Base-by-base conservation (phyloP, 2,113 vertebrate genomes). In the Vicugna pacos region DNA sequence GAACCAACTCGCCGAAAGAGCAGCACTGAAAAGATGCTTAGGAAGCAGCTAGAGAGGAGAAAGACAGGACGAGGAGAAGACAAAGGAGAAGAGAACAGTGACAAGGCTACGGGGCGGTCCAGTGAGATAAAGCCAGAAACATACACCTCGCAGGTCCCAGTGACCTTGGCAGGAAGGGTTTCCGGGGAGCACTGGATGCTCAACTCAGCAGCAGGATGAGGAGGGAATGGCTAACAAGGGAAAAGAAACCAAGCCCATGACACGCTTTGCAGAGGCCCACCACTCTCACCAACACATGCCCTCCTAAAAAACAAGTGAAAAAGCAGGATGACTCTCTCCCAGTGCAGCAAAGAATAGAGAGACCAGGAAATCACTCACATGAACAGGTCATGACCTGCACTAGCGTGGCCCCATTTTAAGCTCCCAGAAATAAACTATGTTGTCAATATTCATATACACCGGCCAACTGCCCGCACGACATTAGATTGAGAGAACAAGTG, bases 381-480 rank as follows among this genome's bases (percentile, higher is more conserved):
- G 52, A 86, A 80, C n/a, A 69, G n/a, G 10, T 76, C 48, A 26
- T 24, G 88, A 64, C 56, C 62, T 80, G 42, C 32, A 32, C 54
- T n/a, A 12, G 14, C 64, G 48, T 73, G 60, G 60, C 62, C 62
- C 86, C 69, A 69, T 62, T 70, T 56, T 95, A 85, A 89, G 86
- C 10, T 65, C 50, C 50, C 50, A 70, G 89, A 87, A 93, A 93
- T 70, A 72, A 88, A 70, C 19, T 42, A 67, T 14, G 8, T 22
- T 86, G 73, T 84, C 84, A 95, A 95, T 88, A 88, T 88, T 84
- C 54, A n/a, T n/a, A 83, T 16, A 64, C 15, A 72, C 48, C 77
- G 50, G 58, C 67, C 20, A 1, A 82, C 52, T 77, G 67, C 54
- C 77, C 77, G 82, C 72, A 85, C 28, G 13, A 56, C 5, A 17